A percentile compares a stretch with the other conserved stretches of the same genome.
Conservation (phyloP, 2,888 invertebrate genomes). For the Clostera curtula region DNA sequence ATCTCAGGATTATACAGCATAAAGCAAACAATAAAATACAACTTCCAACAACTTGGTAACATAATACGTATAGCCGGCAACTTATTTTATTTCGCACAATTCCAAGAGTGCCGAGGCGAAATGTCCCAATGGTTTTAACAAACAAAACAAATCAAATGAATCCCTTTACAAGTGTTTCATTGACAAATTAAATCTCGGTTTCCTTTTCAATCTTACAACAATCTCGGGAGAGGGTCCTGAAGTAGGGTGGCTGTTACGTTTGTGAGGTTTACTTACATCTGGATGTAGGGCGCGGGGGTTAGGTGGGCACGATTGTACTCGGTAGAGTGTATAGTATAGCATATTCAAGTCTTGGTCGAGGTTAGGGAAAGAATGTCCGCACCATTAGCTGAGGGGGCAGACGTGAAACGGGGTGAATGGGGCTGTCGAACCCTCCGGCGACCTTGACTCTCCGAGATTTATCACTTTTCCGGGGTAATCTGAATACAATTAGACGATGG, state of each 20-base stretch:
- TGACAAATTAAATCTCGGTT: slow-evolving; percentile 32
- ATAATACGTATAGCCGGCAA: slow-evolving; percentile 16
- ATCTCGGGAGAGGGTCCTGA: slow-evolving; percentile 24
- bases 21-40: slow-evolving; percentile 11
- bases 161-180: slow-evolving; percentile 24
- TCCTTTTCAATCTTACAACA: slow-evolving; percentile 30
- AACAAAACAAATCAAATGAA: slow-evolving; percentile 27
- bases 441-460: slow-evolving; percentile 69
- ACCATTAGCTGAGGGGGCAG: slow-evolving; percentile 64
- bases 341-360: slow-evolving; percentile 44
- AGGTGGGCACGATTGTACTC: slow-evolving; percentile 33
- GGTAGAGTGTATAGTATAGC: slow-evolving; percentile 40
- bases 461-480: slow-evolving; percentile 69
- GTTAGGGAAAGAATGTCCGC: slow-evolving; percentile 64
- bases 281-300: slow-evolving; percentile 27
- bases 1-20: slow-evolving; percentile 6
- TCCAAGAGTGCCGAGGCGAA: slow-evolving; percentile 18
- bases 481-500: slow-evolving; percentile 69
- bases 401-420: slow-evolving; percentile 66
- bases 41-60: slow-evolving; percentile 12
- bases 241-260: slow-evolving; percentile 33
- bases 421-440: slow-evolving; percentile 68
- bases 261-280: slow-evolving; percentile 29
- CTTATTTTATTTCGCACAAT: slow-evolving; percentile 14
- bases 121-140: slow-evolving; percentile 16